phyloP scores from a whole-genome alignment of 2,888 invertebrate species.

The Yponomeuta malinellus region DNA sequence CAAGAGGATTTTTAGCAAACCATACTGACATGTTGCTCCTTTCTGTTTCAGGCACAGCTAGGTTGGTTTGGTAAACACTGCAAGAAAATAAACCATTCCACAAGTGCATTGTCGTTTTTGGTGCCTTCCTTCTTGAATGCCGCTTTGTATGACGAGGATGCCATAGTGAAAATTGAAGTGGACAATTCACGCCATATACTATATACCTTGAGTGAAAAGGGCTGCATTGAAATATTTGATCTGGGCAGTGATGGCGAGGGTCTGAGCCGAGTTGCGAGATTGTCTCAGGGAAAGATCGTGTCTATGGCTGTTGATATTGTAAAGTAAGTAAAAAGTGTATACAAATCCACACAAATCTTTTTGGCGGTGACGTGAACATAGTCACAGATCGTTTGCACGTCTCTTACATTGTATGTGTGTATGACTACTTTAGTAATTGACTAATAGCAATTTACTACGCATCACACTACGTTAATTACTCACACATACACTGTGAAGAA shows the following conservation, averaged over 20 bases:
- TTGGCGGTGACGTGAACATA: too few relatives aligned
- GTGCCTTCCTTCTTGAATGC: constrained; percentile 93
- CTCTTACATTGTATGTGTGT: too few relatives aligned
- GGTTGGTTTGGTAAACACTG: constrained; percentile 98
- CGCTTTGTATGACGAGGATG: constrained; percentile 90
- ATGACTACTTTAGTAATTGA: too few relatives aligned
- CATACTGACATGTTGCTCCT: not conserved
- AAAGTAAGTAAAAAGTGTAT: constrained; percentile 76
- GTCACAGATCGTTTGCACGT: too few relatives aligned
- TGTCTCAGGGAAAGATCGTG: constrained; percentile 84
- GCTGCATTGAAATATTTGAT: constrained; percentile 92
- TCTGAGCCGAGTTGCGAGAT: constrained; percentile 81
- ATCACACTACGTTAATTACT: too few relatives aligned
- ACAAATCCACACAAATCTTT: not conserved
- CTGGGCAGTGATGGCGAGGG: constrained; percentile 86
- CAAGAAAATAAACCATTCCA: constrained; percentile 95
- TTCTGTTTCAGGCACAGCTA: constrained; percentile 78
- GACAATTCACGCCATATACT: constrained; percentile 93
- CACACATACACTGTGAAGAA: too few relatives aligned
- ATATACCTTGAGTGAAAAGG: constrained; percentile 93
- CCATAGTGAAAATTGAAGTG: constrained; percentile 89
- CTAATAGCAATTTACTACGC: too few relatives aligned
- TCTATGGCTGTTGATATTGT: constrained; percentile 87
- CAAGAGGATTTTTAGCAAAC: not conserved
- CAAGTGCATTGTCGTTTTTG: constrained; percentile 88